Evolutionary conservation across 2,113 vertebrate genomes (phyloP), one percentile per base, ranked within the genome.

Genomic region (Fukomys damarensis): DNA sequence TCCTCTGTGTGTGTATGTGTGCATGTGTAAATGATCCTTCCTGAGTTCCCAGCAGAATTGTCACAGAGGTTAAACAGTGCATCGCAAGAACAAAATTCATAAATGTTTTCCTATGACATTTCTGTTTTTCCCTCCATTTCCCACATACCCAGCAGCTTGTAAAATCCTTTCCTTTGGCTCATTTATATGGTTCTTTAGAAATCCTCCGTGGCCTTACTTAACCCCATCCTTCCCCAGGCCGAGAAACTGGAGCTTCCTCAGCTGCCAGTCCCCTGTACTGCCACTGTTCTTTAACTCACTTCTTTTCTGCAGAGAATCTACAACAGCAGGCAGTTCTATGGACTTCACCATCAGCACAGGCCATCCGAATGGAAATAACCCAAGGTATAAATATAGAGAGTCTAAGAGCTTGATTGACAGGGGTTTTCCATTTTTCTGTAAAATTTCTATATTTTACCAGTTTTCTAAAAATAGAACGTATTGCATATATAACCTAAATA

Each of bases 191-290:
- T 52, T 2, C 0, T 19, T 70, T 22, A 22, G 32, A 16, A 30
- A 4, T 43, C 0, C 3, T 5, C 46, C 4, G 0, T 56, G 43
- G 9, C 7, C 22, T 4, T 79, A 1, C 28, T 35, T 2, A 13
- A 0, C 4, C 17, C 3, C 10, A 56, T 46, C 16, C 5, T 61
- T 81, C 26, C 52, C 3, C 4, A 38, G 17, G 3, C 2, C 9
- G 11, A 68, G 11, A 13, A 5, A n/a, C 17, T 10, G 0, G 7
- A 22, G 2, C 5, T 0, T 35, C 3, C 8, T 20, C 20, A 38
- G 22, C 26, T 24, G 24, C 5, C 9, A 58, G 46, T 16, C 1
- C 26, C 7, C 32, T 14, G 7, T 11, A 41, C 3, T 0, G 0
- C 1, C 0, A 1, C 1, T 43, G 46, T 35, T 52, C 22, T 19